Percentiles rank a stretch among this genome's conserved stretches.
phyloP scores from a whole-genome alignment of 2,888 invertebrate species.

The Orchesellides sinensis region DNA sequence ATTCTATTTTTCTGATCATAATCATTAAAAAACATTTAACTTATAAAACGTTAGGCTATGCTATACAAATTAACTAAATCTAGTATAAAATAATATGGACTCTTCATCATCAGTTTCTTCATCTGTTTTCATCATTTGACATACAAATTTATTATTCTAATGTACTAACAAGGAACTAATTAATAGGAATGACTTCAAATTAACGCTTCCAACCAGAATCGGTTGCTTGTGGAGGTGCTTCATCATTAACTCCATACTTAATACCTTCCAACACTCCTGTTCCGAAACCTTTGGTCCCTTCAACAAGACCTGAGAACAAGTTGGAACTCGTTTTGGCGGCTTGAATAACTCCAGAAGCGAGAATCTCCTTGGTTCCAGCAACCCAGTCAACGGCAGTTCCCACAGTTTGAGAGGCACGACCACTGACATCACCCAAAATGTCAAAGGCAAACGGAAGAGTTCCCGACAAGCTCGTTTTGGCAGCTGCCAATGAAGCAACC shows the following conservation, averaged over 20 bases:
- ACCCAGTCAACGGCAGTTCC: slow-evolving; percentile 75
- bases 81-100: slow-evolving; percentile 15
- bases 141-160: slow-evolving; percentile 26
- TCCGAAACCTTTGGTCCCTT: slow-evolving; percentile 75
- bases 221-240: slow-evolving; percentile 73
- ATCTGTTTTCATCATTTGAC: not conserved
- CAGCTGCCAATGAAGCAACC: slow-evolving; percentile 74
- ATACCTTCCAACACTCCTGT: slow-evolving; percentile 74
- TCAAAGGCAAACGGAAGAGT: slow-evolving; percentile 75
- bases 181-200: slow-evolving; percentile 61
- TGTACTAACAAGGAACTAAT: slow-evolving; percentile 52
- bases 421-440: slow-evolving; percentile 74
- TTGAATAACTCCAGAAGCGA: slow-evolving; percentile 74
- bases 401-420: slow-evolving; percentile 74
- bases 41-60: too few species aligned
- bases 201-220: slow-evolving; percentile 70
- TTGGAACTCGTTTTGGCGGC: slow-evolving; percentile 75
- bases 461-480: slow-evolving; percentile 75
- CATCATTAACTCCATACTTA: slow-evolving; percentile 75
- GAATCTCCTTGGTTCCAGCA: slow-evolving; percentile 74
- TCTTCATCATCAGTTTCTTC: slow-evolving; percentile 17
- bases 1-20: too few species aligned
- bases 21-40: too few species aligned
- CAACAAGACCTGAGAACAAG: slow-evolving; percentile 74
- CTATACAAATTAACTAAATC: too few species aligned